A percentile compares a stretch with the other conserved stretches of the same genome.
phyloP scores from a whole-genome alignment of 2,888 invertebrate species.

The Ernsta delagoae region DNA sequence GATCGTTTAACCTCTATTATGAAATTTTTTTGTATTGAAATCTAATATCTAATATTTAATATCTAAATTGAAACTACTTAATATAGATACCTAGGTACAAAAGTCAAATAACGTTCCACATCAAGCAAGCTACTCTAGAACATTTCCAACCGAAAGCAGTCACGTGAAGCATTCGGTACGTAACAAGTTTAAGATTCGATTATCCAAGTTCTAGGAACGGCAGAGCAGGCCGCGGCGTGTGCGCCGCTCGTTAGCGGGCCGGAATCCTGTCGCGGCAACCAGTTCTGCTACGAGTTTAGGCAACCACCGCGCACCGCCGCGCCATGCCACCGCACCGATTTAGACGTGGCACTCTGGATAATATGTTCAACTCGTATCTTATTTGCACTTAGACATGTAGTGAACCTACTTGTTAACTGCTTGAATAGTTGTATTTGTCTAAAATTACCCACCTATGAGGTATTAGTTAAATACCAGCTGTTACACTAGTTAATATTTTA shows the following conservation, averaged over 20 bases:
- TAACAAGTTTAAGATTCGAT: slow-evolving; percentile 42
- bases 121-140: not conserved
- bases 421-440: too few relatives aligned
- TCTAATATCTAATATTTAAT: too few relatives aligned
- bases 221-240: slow-evolving; percentile 49
- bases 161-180: not conserved
- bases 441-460: too few relatives aligned
- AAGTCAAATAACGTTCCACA: too few relatives aligned
- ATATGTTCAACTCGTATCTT: not conserved
- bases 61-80: too few relatives aligned
- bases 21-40: too few relatives aligned
- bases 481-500: too few relatives aligned
- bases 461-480: too few relatives aligned
- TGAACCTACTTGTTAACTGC: too few relatives aligned
- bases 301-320: slow-evolving; percentile 5
- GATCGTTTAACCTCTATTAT: too few relatives aligned
- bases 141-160: not conserved
- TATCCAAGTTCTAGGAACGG: slow-evolving; percentile 65
- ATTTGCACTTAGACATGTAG: not conserved
- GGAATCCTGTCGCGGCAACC: slow-evolving; percentile 9
- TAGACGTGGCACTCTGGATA: slow-evolving; percentile 4
- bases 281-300: slow-evolving; percentile 7
- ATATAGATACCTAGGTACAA: too few relatives aligned
- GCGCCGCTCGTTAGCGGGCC: not conserved
- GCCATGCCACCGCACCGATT: not conserved